Base-by-base conservation (phyloP, 2,113 vertebrate genomes). In the Hippocampus abdominalis region DNA sequence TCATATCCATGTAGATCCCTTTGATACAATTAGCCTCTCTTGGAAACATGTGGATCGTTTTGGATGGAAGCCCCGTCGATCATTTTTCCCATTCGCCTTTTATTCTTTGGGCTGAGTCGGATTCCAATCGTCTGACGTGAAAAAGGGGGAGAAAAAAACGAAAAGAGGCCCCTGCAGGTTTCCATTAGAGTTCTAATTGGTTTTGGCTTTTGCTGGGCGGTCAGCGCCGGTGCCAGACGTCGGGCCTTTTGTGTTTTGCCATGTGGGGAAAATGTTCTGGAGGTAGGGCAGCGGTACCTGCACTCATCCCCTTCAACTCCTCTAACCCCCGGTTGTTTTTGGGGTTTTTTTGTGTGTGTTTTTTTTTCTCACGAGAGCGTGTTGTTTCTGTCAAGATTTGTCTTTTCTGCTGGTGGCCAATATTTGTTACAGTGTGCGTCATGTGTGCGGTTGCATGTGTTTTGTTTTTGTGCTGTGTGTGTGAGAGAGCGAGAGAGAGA, bases 131-230 rank as follows among this genome's bases (percentile, higher is more conserved):
- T 81, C 87, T 91, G 84, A 90, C 89, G 90, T 90, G 87, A 88
- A 91, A 88, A 90, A 86, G 81, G 81, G 85, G 90, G 81, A 84
- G 90, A 90, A 93, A 91, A 85, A 84, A 91, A 90, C 76, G 82
- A 90, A 92, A 92, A 90, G 82, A 82, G 86, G 89, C 86, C 89
- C 89, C 91, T 90, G 90, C 88, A 91, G 91, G 88, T 92, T 92
- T 91, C 83, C 83, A 91, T 92, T 92, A 91, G 84, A 81, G 66
- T 71, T 83, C 88, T 92, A 92, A 93, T 92, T 92, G 88, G 81
- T 91, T 91, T 92, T 92, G 91, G 91, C 91, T 89, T 79, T 86
- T 88, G 77, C 76, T 46, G 81, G 72, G 73, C 82, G 74, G 86
- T 77, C 63, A 64, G 42, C 83, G 76, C 75, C 53, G 51, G 70